These are phyloP conservation scores for Pipistrellus pygmaeus DNA, from an alignment of 2,797 vertebrate species.

Conservation along the genomic window DNA sequence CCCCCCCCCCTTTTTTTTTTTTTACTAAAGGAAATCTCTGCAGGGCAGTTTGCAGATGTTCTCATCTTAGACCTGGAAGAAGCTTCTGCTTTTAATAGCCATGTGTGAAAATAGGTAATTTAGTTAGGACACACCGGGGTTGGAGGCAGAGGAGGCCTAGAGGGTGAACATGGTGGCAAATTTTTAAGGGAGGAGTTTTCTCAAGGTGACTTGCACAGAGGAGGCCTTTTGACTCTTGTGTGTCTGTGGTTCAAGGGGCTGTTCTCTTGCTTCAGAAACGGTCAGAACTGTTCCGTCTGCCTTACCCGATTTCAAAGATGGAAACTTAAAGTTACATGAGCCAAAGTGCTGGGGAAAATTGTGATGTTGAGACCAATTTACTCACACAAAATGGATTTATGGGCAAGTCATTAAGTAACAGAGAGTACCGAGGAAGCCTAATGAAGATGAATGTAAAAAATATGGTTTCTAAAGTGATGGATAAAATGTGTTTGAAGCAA, in stretches of 20 bases:
- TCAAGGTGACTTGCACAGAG: constrained; percentile 65
- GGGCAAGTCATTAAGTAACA: constrained; percentile 73
- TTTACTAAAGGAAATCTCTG: background rate
- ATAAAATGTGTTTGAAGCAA: constrained; percentile 33
- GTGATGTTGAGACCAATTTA: constrained; percentile 79
- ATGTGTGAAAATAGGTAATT: constrained; percentile 62
- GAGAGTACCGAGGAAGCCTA: constrained; percentile 56
- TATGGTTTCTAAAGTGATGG: constrained; percentile 13
- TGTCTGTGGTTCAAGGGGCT: constrained; percentile 62
- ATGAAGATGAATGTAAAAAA: constrained; percentile 72
- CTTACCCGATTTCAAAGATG: constrained; percentile 78
- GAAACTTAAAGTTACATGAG: constrained; percentile 79
- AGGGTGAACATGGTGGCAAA: background rate
- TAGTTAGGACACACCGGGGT: constrained; percentile 44
- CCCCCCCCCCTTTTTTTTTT: background rate
- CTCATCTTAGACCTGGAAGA: constrained; percentile 1
- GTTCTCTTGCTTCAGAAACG: constrained; percentile 66
- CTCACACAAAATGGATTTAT: constrained; percentile 75
- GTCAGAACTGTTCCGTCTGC: constrained; percentile 66
- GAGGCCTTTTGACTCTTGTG: background rate
- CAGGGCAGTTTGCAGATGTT: background rate
- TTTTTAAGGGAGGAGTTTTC: constrained; percentile 56
- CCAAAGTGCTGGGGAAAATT: constrained; percentile 79
- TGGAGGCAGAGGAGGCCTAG: background rate
- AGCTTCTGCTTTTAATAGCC: constrained; percentile 50